Conservation (phyloP, 2,888 invertebrate genomes). For the Monochamus alternatus region DNA sequence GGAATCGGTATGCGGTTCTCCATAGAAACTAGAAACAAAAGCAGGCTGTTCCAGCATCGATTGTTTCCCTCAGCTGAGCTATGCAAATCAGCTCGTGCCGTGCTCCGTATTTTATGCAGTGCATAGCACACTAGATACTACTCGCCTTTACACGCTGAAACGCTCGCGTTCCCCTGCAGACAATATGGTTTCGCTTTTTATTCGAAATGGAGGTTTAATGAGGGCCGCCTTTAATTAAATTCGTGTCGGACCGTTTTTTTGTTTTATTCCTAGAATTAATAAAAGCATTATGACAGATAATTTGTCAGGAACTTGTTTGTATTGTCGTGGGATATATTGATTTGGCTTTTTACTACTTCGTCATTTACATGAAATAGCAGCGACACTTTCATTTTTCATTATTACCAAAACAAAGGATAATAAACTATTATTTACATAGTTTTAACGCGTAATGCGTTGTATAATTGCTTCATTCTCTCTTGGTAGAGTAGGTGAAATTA, state of each 20-base stretch:
- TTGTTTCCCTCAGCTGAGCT: conserved; percentile 71
- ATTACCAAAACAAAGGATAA: too few species aligned
- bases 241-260: neutral
- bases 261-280: neutral
- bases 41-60: conserved; percentile 63
- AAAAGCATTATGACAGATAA: too few species aligned
- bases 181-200: conserved; percentile 53
- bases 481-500: too few species aligned
- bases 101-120: conserved; percentile 72
- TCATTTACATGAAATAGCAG: too few species aligned
- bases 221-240: conserved; percentile 20
- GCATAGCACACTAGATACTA: conserved; percentile 57
- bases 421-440: too few species aligned
- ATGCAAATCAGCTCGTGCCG: conserved; percentile 71
- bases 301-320: conserved; percentile 22
- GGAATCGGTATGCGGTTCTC: conserved; percentile 29
- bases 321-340: conserved; percentile 11
- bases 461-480: too few species aligned
- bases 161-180: conserved; percentile 55
- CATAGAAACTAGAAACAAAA: conserved; percentile 53
- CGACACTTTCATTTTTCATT: too few species aligned
- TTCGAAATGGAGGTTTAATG: conserved; percentile 34
- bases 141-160: conserved; percentile 58
- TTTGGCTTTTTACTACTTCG: too few species aligned
- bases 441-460: too few species aligned